Evolutionary conservation across 1,140 invertebrate species (phyloP), one percentile per base, ranked within the genome.

Genomic region (Drosophila obscura): DNA sequence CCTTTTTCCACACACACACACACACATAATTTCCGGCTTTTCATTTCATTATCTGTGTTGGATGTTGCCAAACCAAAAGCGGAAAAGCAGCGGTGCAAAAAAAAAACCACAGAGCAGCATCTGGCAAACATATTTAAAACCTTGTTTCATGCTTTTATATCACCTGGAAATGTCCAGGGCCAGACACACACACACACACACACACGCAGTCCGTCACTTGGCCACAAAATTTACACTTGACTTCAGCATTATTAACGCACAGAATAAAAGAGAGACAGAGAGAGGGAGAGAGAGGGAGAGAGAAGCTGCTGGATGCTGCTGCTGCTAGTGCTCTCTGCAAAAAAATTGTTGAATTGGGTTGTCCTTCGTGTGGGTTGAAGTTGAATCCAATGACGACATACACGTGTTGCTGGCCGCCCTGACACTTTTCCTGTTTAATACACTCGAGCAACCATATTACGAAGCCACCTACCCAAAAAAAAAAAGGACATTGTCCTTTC

Each of bases 171-270:
- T 69, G 51, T 56, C 52, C 64, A 35, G 19, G 19, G 4, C 9
- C 61, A 65, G 60, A 11, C 57, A 24, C 28, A 16, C 51, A 28
- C 28, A 28, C 1, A 1, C 28, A 7, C 28, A 31, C 31, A 4
- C 31, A 24, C 67, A 56, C 46, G 19, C 55, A 51, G 31, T 55
- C 60, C 60, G 24, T 74, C 72, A 53, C n/a, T 43, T 39, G 69
- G 72, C 72, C 72, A 75, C 72, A 75, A 75, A 44, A 50, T 75
- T 75, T 75, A 75, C 72, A 75, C 72, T 75, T 75, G 71, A 75
- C 53, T 75, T 75, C 35, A 62, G 66, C 72, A 67, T 75, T 74
- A 74, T 74, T 75, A 74, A 66, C 72, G 62, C 61, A n/a, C 52
- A 74, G 50, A 9, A 24, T 24, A 24, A 4, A 28, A 13, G 11